phyloP scores from a whole-genome alignment of 2,797 vertebrate species.

The Gymnothorax reevesii region DNA sequence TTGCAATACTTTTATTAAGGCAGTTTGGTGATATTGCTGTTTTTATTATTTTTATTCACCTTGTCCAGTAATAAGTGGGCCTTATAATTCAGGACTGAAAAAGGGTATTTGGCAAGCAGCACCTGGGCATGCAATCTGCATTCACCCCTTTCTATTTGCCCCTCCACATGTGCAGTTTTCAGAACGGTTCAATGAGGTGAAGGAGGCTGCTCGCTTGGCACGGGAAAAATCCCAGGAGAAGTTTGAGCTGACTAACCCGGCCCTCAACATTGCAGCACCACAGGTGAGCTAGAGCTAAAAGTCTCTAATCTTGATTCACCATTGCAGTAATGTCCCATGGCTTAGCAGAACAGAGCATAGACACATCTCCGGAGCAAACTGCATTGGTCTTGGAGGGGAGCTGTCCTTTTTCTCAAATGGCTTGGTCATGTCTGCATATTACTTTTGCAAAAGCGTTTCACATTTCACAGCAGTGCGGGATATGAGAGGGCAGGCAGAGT shows the following conservation, averaged over 20 bases:
- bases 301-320: neutral
- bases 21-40: too few relatives aligned
- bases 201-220: conserved; percentile 87
- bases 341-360: neutral
- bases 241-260: conserved; percentile 85
- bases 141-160: neutral
- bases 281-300: conserved; percentile 74
- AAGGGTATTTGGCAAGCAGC: neutral
- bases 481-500: too few relatives aligned
- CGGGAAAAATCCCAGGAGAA: conserved; percentile 95
- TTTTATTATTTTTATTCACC: too few relatives aligned
- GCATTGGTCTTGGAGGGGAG: neutral
- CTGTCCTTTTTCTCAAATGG: neutral
- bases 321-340: neutral
- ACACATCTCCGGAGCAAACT: neutral
- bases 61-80: neutral
- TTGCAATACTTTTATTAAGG: too few relatives aligned
- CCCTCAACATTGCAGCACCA: conserved; percentile 82
- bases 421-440: too few relatives aligned
- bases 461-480: too few relatives aligned
- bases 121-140: neutral
- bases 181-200: conserved; percentile 94
- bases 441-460: too few relatives aligned
- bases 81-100: neutral
- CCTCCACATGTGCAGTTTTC: conserved; percentile 77